These are phyloP conservation scores for Camponotus pennsylvanicus DNA, from an alignment of 1,140 invertebrate species.

Conservation along the genomic window DNA sequence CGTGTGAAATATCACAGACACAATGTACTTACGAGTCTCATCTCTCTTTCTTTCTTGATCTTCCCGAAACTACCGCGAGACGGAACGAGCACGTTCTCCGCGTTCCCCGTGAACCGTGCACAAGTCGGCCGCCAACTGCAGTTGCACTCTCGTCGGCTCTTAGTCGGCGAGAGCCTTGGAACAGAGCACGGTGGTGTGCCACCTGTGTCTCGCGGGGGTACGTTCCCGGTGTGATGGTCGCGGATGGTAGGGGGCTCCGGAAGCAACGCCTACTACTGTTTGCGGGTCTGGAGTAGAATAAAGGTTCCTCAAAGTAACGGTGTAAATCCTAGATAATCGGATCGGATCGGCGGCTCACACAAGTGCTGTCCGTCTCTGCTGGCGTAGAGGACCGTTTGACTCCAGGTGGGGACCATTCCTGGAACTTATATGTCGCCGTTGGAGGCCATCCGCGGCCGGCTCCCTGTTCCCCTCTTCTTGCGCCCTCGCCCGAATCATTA, in stretches of 20 bases:
- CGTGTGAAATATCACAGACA: neutral
- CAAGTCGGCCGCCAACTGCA: constrained; percentile 63
- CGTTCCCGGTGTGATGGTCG: constrained; percentile 55
- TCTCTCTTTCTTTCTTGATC: constrained; percentile 44
- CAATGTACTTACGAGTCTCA: constrained; percentile 75
- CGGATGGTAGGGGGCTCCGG: constrained; percentile 47
- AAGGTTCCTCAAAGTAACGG: constrained; percentile 28
- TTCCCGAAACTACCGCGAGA: constrained; percentile 7
- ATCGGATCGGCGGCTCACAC: constrained; percentile 17
- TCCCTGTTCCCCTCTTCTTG: constrained; percentile 37
- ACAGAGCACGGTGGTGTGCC: constrained; percentile 56
- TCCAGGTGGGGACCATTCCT: constrained; percentile 77
- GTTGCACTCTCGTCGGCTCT: constrained; percentile 47
- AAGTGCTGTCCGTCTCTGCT: constrained; percentile 45
- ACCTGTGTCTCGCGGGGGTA: constrained; percentile 54
- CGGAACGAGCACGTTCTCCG: constrained; percentile 27
- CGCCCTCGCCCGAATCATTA: constrained; percentile 42
- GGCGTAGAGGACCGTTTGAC: constrained; percentile 78
- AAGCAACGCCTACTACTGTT: constrained; percentile 38
- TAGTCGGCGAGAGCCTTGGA: constrained; percentile 50
- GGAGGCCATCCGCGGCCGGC: constrained; percentile 75
- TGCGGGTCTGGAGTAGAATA: neutral
- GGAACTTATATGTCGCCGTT: constrained; percentile 80
- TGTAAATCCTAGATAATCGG: constrained; percentile 57
- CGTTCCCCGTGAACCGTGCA: constrained; percentile 46